Percentiles rank a stretch among this genome's conserved stretches.
Evolutionary conservation across 2,797 vertebrate species (phyloP).

Genomic region (Malurus leucopterus): DNA sequence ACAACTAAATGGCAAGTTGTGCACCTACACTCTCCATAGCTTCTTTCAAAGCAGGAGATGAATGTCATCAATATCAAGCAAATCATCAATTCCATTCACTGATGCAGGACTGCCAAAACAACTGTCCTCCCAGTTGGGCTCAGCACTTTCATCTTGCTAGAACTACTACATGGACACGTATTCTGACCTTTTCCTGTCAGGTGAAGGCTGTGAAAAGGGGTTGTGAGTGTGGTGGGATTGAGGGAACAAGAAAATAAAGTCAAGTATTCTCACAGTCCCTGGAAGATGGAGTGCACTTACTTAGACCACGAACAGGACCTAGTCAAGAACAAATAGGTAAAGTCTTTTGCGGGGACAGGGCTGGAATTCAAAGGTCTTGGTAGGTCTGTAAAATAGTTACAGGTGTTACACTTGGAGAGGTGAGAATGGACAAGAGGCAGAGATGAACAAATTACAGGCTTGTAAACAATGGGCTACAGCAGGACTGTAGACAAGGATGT

Average conservation of each 20-base stretch:
- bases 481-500: constrained; percentile 32
- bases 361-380: neutral
- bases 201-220: neutral
- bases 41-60: neutral
- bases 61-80: neutral
- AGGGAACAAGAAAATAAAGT: neutral
- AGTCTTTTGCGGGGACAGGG: neutral
- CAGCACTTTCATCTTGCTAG: neutral
- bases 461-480: constrained; percentile 8
- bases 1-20: neutral
- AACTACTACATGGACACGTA: neutral
- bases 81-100: accelerated
- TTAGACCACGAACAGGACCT: neutral
- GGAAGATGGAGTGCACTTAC: neutral
- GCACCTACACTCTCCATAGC: neutral
- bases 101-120: neutral
- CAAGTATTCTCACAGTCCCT: neutral
- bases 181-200: neutral
- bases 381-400: neutral
- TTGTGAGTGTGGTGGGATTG: neutral
- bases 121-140: neutral
- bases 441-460: constrained; percentile 25
- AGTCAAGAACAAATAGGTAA: neutral
- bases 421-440: neutral
- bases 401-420: neutral